phyloP scores from a whole-genome alignment of 2,113 vertebrate genomes.

The Conger conger region DNA sequence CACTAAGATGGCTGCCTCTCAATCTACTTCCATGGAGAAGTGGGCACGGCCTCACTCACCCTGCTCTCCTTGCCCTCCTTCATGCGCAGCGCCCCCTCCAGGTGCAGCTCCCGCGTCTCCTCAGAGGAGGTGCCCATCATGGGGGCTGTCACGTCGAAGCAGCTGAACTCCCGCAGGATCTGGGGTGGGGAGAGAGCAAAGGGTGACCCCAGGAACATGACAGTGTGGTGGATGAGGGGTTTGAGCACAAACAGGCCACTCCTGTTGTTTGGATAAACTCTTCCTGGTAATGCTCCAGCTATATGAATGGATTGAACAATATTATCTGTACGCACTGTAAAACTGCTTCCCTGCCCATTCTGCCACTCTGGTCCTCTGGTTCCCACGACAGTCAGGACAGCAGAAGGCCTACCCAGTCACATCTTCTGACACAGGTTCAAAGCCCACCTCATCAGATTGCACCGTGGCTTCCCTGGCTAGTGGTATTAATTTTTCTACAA shows the following conservation, averaged over 20 bases:
- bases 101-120: conserved; percentile 87
- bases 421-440: no score
- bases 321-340: background rate
- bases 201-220: background rate
- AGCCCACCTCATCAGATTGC: no score
- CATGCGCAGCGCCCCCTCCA: conserved; percentile 90
- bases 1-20: background rate
- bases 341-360: background rate
- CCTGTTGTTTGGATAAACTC: background rate
- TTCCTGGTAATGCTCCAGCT: background rate
- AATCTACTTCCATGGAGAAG: no score
- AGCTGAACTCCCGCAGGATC: conserved; percentile 87
- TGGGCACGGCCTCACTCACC: conserved; percentile 46
- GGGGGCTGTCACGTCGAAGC: conserved; percentile 82
- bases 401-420: no score
- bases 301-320: background rate
- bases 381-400: no score
- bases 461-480: no score
- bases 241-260: no score
- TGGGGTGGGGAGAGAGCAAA: conserved; percentile 43
- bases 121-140: conserved; percentile 79
- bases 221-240: background rate
- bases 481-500: no score
- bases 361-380: no score
- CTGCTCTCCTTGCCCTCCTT: conserved; percentile 86